Evolutionary conservation across 2,888 invertebrate species (phyloP), one percentile per base, ranked within the genome.

Genomic region (Amorpha juglandis): DNA sequence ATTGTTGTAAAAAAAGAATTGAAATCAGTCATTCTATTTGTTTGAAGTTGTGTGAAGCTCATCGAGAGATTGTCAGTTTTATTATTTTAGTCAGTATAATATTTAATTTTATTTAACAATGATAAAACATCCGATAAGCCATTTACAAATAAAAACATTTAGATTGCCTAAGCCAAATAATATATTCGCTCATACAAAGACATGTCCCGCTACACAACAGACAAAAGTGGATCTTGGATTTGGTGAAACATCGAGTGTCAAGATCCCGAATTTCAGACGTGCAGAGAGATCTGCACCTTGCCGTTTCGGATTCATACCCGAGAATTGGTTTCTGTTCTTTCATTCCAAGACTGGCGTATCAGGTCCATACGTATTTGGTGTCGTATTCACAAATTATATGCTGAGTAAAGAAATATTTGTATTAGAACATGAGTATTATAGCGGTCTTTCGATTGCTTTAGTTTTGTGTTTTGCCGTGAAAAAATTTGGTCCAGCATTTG

Each of bases 391-490:
- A 19, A 98, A 98, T 45, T 99, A 97, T 82, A 86, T 98, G 68
- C 75, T 97, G 63, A 98, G 98, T 84, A 99, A 99, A 91, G 99
- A 99, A 93, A 96, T 97, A 72, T 98, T 95, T 82, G 95, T 99
- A 0, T 91, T 98, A 94, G 99, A 99, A 86, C 99, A 99, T 84
- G 98, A 99, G 83, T 98, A 95, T 88, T 97, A 96, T 86, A 94
- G 95, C 70, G 97, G 97, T 21, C 70, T 97, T 11, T 96, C 97
- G 0, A 84, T 97, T 63, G 86, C 95, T 11, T 79, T 96, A 0
- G 94, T 98, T 78, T 83, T 95, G 65, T 84, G 95, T 63, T 67
- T 92, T 64, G 91, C 81, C 2, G 91, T 95, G 11, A 97, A 96
- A 77, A 96, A 95, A 78, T 84, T 96, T 7, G 98, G 98, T 0